A percentile compares a stretch with the other conserved stretches of the same genome.
phyloP scores from a whole-genome alignment of 2,797 vertebrate genomes.

The Numenius phaeopus region DNA sequence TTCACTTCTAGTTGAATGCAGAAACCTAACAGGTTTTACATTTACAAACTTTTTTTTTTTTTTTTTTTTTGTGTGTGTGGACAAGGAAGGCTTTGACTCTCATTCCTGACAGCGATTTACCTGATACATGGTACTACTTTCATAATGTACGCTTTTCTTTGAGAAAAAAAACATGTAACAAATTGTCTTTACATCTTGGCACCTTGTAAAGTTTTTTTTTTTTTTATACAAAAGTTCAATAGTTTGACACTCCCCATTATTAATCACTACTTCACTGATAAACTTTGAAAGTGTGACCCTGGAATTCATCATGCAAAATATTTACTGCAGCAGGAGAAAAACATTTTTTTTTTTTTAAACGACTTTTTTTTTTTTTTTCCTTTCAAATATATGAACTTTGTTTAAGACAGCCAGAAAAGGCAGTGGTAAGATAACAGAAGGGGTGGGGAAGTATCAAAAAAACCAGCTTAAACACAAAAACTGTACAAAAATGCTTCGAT shows the following conservation, averaged over 20 bases:
- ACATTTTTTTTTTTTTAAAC: constrained; percentile 77
- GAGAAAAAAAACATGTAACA: constrained; percentile 86
- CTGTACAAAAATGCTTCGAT: constrained; percentile 94
- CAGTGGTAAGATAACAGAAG: constrained; percentile 89
- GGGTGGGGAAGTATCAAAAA: constrained; percentile 88
- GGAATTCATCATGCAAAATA: constrained; percentile 93
- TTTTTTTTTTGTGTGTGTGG: constrained; percentile 57
- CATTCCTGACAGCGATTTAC: constrained; percentile 82
- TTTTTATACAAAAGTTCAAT: constrained; percentile 93
- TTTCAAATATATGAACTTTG: constrained; percentile 84
- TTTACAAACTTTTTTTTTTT: constrained; percentile 65
- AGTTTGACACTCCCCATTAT: constrained; percentile 91
- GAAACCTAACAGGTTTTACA: constrained; percentile 66
- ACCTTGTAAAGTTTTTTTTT: constrained; percentile 90
- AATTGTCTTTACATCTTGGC: constrained; percentile 96
- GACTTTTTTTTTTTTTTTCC: constrained; percentile 75
- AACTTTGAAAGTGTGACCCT: constrained; percentile 88
- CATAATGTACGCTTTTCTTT: constrained; percentile 82
- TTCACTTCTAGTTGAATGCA: constrained; percentile 58
- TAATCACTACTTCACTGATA: constrained; percentile 90
- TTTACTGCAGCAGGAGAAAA: constrained; percentile 88
- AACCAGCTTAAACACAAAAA: constrained; percentile 81
- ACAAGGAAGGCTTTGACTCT: constrained; percentile 75
- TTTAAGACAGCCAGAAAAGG: constrained; percentile 88
- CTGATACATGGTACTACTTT: constrained; percentile 79